phyloP scores from a whole-genome alignment of 2,797 vertebrate genomes.

The Potorous gilbertii region DNA sequence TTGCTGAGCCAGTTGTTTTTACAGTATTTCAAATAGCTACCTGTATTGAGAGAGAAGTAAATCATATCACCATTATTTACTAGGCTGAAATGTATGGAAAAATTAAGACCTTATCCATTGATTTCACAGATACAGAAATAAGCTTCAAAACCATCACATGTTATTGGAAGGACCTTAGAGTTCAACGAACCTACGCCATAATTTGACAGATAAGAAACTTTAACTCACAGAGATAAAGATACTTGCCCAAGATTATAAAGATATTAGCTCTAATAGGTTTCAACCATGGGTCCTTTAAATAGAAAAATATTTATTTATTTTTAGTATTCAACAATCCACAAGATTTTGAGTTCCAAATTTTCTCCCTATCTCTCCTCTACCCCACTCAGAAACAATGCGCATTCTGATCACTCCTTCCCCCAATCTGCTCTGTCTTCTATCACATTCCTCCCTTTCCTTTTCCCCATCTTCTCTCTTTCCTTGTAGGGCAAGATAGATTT shows the following conservation, averaged over 20 bases:
- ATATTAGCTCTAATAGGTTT: not conserved
- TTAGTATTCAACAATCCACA: no score
- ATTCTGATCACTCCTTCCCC: no score
- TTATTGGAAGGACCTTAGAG: not conserved
- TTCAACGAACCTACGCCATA: not conserved
- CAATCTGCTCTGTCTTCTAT: no score
- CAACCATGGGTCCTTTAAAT: not conserved
- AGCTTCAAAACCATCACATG: not conserved
- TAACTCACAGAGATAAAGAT: not conserved
- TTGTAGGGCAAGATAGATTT: no score
- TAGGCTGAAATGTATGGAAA: conserved; percentile 1
- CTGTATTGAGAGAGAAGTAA: not conserved
- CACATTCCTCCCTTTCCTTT: no score
- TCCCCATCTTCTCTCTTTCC: no score
- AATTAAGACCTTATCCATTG: not conserved
- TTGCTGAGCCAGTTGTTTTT: conserved; percentile 31
- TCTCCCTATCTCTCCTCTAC: no score
- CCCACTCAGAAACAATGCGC: no score
- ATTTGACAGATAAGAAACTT: not conserved
- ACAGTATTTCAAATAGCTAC: conserved; percentile 27
- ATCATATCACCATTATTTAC: not conserved
- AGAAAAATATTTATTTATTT: not conserved
- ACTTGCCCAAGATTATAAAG: not conserved
- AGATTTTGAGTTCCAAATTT: no score
- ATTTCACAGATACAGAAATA: not conserved